phyloP scores from a whole-genome alignment of 2,797 vertebrate species.

The Neosilurus hyrtlii region DNA sequence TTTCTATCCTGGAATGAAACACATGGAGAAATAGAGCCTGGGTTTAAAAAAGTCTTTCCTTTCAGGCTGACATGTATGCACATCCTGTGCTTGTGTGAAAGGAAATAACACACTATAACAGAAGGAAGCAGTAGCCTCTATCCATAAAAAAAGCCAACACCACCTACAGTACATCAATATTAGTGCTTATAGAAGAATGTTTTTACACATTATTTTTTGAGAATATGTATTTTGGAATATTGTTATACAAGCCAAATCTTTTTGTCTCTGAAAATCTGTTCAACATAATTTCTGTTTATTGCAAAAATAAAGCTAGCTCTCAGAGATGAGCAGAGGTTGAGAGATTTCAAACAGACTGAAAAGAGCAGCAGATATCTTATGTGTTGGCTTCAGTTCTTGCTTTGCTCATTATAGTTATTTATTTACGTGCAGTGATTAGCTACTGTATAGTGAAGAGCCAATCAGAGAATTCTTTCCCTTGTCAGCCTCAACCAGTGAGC shows the following conservation, averaged over 20 bases:
- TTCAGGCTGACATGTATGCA: background rate
- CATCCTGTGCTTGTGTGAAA: background rate
- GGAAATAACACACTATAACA: background rate
- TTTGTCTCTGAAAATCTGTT: background rate
- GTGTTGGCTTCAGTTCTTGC: background rate
- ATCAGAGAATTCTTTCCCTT: background rate
- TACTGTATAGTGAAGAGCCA: background rate
- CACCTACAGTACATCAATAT: background rate
- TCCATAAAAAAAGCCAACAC: background rate
- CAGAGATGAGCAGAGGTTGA: background rate
- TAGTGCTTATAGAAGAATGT: background rate
- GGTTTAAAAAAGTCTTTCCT: too few species aligned
- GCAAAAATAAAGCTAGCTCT: background rate
- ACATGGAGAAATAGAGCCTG: too few species aligned
- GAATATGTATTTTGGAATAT: background rate
- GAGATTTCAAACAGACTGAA: background rate
- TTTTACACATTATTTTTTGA: background rate
- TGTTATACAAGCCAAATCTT: background rate
- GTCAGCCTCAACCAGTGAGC: background rate
- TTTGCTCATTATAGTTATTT: background rate
- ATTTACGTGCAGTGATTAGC: background rate
- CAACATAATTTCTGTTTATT: background rate
- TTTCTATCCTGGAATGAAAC: too few species aligned
- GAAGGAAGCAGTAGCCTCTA: background rate
- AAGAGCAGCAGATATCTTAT: background rate